Evolutionary conservation across 1,140 invertebrate genomes (phyloP), one percentile per base, ranked within the genome.

Genomic region (Trichonephila inaurata): DNA sequence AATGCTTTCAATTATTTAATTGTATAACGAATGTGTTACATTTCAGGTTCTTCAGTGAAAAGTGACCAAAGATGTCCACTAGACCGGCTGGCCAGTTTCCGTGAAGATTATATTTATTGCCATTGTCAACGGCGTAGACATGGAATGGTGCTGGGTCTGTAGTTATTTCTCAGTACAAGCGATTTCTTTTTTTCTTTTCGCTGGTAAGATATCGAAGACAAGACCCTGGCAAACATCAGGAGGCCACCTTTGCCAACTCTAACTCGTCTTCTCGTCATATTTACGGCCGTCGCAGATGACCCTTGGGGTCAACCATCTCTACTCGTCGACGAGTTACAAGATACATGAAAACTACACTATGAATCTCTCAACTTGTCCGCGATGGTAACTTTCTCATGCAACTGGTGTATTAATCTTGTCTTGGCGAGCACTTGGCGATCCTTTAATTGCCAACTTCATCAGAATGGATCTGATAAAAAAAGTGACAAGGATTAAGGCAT

Each of bases 211-310:
- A 83, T 92, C 90, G 77, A 24, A 62, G 44, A 62, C 69, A 62
- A 91, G 77, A 19, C 58, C 58, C 90, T 92, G 90, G 90, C 14
- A 28, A 92, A 61, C 81, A 92, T 92, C 90, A 92, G 81, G 90
- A 85, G 90, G 90, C 81, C 90, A 77, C 81, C 72, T 88, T 88
- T 81, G 89, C 81, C 72, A 81, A 33, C 72, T 51, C 69, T 85
- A 92, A 85, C 90, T 92, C 90, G 77, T 92, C 90, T 92, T 58
- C 81, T 66, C 90, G 60, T 92, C 90, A 92, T 92, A 92, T 92
- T 92, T 92, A 92, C 90, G 90, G 81, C 90, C 81, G 44, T 77
- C 77, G n/a, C n/a, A 19, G 83, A 21, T 87, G 91, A 92, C 91
- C 91, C 33, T 58, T 16, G 51, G n/a, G 91, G 91, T 92, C 91